Conservation (phyloP, 2,888 invertebrate species). For the Nowickia ferox region DNA sequence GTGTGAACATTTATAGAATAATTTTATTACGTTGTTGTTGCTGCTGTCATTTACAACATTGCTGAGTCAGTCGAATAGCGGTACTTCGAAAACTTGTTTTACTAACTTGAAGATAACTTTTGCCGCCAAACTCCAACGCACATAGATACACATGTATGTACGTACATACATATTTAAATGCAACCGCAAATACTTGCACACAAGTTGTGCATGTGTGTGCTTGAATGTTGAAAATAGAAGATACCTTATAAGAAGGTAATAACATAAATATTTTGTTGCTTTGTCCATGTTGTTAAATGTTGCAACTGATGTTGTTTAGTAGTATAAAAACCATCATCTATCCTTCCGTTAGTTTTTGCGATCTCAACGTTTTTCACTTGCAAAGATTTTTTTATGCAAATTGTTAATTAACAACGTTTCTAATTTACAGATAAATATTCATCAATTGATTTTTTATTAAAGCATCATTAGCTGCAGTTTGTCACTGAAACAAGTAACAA, state of each 20-base stretch:
- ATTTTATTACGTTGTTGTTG: slow-evolving; percentile 52
- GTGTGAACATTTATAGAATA: slow-evolving; percentile 52
- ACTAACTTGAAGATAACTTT: slow-evolving; percentile 75
- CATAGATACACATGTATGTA: slow-evolving; percentile 53
- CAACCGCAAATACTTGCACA: not conserved
- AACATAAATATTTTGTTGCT: slow-evolving; percentile 47
- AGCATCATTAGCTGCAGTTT: not conserved
- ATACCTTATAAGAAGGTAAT: not conserved
- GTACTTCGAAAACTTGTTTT: slow-evolving; percentile 75
- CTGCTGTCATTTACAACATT: slow-evolving; percentile 65
- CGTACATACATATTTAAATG: slow-evolving; percentile 1
- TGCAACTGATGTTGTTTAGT: slow-evolving; percentile 2
- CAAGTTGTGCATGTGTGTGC: too few species aligned
- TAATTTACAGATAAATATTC: slow-evolving; percentile 4
- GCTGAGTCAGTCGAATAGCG: slow-evolving; percentile 74
- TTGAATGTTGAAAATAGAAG: not conserved
- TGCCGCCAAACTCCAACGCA: slow-evolving; percentile 71
- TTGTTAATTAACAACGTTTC: slow-evolving; percentile 16
- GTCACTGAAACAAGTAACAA: not conserved
- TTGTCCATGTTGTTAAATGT: slow-evolving; percentile 40
- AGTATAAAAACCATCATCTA: slow-evolving; percentile 36
- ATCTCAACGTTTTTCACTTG: slow-evolving; percentile 13
- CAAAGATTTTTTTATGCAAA: slow-evolving; percentile 19
- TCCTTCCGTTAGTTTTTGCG: slow-evolving; percentile 29
- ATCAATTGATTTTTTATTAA: slow-evolving; percentile 32